Conservation (phyloP, 2,113 vertebrate species). For the Brachypodius melanocephalos region DNA sequence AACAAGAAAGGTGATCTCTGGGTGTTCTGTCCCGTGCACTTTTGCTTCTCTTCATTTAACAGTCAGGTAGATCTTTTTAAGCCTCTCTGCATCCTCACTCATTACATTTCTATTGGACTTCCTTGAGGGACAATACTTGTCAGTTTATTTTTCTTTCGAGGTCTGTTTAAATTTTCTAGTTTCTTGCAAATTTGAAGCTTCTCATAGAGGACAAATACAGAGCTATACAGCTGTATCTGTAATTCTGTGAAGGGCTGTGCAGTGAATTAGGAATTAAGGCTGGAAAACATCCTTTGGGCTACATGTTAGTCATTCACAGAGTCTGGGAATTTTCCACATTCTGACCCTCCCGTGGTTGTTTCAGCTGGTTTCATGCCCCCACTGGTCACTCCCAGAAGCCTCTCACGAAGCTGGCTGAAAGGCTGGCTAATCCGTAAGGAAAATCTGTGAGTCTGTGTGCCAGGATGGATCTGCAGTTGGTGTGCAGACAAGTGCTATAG, state of each 20-base stretch:
- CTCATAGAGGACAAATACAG: not conserved
- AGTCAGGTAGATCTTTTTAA: not conserved
- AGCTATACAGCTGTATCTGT: not conserved
- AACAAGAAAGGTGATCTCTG: not conserved
- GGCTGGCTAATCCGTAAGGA: not conserved
- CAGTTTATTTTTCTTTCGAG: not conserved
- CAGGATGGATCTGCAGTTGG: not conserved
- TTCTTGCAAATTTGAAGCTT: not conserved
- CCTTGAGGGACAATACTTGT: not conserved
- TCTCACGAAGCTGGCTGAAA: not conserved
- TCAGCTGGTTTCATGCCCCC: constrained; percentile 2
- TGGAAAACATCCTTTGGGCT: not conserved
- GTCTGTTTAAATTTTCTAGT: not conserved
- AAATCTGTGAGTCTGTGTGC: not conserved
- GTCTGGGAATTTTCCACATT: not conserved
- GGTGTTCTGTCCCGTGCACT: not conserved
- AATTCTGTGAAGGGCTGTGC: not conserved
- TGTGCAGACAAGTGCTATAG: not conserved
- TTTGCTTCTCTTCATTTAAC: not conserved
- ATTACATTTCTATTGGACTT: not conserved
- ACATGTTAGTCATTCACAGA: rapidly evolving
- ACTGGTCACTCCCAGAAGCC: not conserved
- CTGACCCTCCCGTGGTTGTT: not conserved
- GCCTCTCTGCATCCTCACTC: not conserved
- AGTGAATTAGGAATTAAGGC: not conserved